Evolutionary conservation across 2,113 vertebrate genomes (phyloP).

Genomic region (Oenanthe melanoleuca): DNA sequence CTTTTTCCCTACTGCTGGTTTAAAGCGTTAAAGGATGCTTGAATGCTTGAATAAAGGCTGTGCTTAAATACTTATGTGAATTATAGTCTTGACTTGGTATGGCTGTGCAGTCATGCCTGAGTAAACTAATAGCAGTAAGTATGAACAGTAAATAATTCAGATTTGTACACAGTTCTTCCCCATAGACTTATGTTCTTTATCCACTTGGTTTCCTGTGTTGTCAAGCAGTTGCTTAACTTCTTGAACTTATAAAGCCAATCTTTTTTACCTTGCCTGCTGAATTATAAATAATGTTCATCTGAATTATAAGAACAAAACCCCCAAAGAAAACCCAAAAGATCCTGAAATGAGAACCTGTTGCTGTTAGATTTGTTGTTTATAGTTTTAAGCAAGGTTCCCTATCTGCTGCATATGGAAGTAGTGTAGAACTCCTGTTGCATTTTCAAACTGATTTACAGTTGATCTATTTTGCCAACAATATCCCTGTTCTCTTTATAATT

Average conservation of each 20-base stretch:
- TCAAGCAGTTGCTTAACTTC: not conserved
- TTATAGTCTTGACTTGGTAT: not conserved
- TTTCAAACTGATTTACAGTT: not conserved
- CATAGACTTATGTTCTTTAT: not conserved
- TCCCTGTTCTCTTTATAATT: not conserved
- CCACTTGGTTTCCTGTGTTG: not conserved
- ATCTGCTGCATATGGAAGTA: not conserved
- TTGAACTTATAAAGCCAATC: not conserved
- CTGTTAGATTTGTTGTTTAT: not conserved
- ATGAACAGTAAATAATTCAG: not conserved
- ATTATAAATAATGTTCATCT: not conserved
- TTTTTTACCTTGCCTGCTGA: not conserved
- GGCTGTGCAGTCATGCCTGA: not conserved
- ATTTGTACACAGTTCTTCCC: not conserved
- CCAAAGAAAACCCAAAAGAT: not conserved
- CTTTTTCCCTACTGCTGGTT: not conserved
- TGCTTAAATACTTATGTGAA: not conserved
- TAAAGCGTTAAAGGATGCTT: not conserved
- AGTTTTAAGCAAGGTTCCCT: not conserved
- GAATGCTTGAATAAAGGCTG: not conserved
- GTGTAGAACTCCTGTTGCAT: not conserved
- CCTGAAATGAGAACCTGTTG: not conserved
- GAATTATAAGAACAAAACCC: not conserved
- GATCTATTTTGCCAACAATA: not conserved
- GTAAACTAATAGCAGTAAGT: not conserved